Base-by-base conservation (phyloP, 2,797 vertebrate genomes). In the Anabacerthia variegaticeps region DNA sequence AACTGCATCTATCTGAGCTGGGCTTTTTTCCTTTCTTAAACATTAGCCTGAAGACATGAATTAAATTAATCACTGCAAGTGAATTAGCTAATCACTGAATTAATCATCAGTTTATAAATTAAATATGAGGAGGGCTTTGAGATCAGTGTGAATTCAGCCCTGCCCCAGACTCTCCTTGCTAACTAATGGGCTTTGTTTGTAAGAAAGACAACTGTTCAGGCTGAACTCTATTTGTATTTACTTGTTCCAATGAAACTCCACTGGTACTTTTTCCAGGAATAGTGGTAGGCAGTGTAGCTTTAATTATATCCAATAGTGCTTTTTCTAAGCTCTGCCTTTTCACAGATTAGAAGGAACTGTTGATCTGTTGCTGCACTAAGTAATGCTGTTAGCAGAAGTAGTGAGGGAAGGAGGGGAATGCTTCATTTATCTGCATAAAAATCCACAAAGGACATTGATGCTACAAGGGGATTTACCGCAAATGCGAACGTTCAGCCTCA, bases 81-180 rank as follows among this genome's bases (percentile, higher is more conserved):
- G 72, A 89, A 92, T 92, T 93, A 92, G 56, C 81, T 92, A 91
- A 96, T 96, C 91, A 59, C 81, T 88, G 94, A 93, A 96, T 94
- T 95, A 96, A 96, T 95, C 87, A 93, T 81, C 71, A 80, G 78
- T 86, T 88, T 95, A 93, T 96, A 92, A 95, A 96, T 95, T 90
- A 95, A 86, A 94, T 94, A 97, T 85, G 89, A 97, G 93, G 68
- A 75, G 62, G 65, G 36, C 82, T 93, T 95, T 90, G 88, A 93
- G 87, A 93, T 78, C 62, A 69, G 30, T 0, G 0, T 89, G 91
- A 94, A 94, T 93, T 85, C 75, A 93, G 51, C 32, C 55, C 85
- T 72, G 39, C 48, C 91, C 68, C 75, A 87, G 73, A 80, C 59
- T 93, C 71, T 84, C 51, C 37, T 75, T 89, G 55, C 54, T 93